Conservation (phyloP, 2,797 vertebrate genomes). For the Rachycentron canadum region DNA sequence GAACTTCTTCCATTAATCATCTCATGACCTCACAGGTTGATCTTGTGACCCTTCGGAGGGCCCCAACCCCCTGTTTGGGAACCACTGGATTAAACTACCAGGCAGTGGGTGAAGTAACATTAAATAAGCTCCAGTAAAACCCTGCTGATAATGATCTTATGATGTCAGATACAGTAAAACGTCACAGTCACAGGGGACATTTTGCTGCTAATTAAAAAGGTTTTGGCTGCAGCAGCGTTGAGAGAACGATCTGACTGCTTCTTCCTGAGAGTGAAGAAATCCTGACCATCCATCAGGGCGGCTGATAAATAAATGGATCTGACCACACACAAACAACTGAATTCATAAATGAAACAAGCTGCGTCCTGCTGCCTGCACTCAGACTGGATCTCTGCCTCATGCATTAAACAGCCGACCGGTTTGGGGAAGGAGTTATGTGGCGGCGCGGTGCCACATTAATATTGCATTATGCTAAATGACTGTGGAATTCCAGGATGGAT, state of each 20-base stretch:
- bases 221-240: neutral
- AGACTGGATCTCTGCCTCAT: conserved; percentile 48
- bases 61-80: too few relatives aligned
- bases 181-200: too few relatives aligned
- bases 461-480: conserved; percentile 78
- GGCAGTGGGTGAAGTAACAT: neutral
- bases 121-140: neutral
- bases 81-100: neutral
- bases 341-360: conserved; percentile 52
- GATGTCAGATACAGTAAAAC: neutral
- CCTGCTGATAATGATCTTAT: neutral
- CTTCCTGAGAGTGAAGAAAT: conserved; percentile 1
- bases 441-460: conserved; percentile 66
- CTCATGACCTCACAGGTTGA: too few relatives aligned
- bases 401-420: conserved; percentile 65
- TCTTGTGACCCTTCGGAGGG: too few relatives aligned
- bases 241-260: neutral
- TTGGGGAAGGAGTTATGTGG: conserved; percentile 51
- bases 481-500: conserved; percentile 70
- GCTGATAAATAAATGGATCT: conserved; percentile 55
- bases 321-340: conserved; percentile 61
- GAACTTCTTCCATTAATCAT: too few relatives aligned
- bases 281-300: neutral
- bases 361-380: conserved; percentile 16
- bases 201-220: neutral